Base-by-base conservation (phyloP, 2,113 vertebrate species). In the Stictonetta naevosa region DNA sequence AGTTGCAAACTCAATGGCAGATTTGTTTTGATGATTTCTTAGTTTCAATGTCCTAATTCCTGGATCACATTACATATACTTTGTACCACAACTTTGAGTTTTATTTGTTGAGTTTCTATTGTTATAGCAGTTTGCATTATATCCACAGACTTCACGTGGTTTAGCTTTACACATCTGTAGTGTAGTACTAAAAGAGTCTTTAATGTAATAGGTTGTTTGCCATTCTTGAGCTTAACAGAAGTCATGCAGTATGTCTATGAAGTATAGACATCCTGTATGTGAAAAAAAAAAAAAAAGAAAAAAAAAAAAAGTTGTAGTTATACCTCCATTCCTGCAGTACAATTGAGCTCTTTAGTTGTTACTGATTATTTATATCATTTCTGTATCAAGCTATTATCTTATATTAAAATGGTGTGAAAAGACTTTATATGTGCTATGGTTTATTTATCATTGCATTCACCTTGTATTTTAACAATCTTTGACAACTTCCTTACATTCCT, bases 401-500 rank as follows among this genome's bases (percentile, higher is more conserved):
- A 18, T 66, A 72, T 62, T 28, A 88, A 78, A 92, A 87, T 55
- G 1, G 33, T 12, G 11, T 72, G 52, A 72, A 92, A 67, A 14
- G 18, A 26, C 66, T 75, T 83, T 52, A 7, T 52, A 31, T 64
- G 9, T 93, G 31, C 8, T 60, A 2, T 68, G 29, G 10, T 64
- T 23, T 84, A 84, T 82, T 86, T 90, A 64, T 76, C 42, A 53
- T 31, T 62, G 33, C 36, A 48, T 78, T 88, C 18, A 44, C 44
- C 14, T 73, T 56, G 9, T 63, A 82, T 90, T 93, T 86, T 81
- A 93, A 75, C 95, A 82, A 13, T 73, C 86, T 95, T 88, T 90
- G 83, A 95, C 80, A 93, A 92, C 44, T 84, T 81, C 88, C 88
- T 91, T 94, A 58, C 64, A 91, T 86, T 93, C 34, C 44, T 86